These are phyloP conservation scores for Mya arenaria DNA, from an alignment of 1,140 invertebrate species.

Conservation along the genomic window DNA sequence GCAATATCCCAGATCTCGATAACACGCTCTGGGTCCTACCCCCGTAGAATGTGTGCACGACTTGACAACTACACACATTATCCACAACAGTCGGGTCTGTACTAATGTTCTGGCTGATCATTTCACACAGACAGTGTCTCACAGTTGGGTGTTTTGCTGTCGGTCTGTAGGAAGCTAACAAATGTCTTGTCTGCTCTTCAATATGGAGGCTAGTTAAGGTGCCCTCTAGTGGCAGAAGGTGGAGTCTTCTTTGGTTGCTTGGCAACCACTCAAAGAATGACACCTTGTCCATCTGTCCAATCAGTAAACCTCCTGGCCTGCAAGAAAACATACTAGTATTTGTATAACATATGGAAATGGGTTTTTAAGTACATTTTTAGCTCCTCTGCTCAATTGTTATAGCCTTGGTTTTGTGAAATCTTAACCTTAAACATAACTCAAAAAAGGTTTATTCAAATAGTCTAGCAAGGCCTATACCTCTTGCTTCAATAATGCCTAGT, in stretches of 20 bases:
- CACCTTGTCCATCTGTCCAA: slow-evolving; percentile 89
- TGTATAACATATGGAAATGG: too few relatives aligned
- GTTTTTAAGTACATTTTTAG: too few relatives aligned
- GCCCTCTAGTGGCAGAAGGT: slow-evolving; percentile 88
- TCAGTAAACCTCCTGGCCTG: slow-evolving; percentile 86
- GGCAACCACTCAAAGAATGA: slow-evolving; percentile 85
- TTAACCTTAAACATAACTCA: too few relatives aligned
- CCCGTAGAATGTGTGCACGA: slow-evolving; percentile 85
- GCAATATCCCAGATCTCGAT: slow-evolving; percentile 84
- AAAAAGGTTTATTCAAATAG: too few relatives aligned
- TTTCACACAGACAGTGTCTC: slow-evolving; percentile 83
- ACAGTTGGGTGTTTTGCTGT: slow-evolving; percentile 81
- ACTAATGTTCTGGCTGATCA: slow-evolving; percentile 60
- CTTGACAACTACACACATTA: slow-evolving; percentile 81
- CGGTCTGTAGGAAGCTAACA: slow-evolving; percentile 81
- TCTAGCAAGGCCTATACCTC: too few relatives aligned
- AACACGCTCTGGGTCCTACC: slow-evolving; percentile 85
- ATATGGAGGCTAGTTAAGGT: slow-evolving; percentile 85
- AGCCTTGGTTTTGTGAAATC: too few relatives aligned
- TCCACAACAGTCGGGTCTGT: slow-evolving; percentile 50
- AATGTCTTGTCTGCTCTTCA: slow-evolving; percentile 85
- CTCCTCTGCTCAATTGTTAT: too few relatives aligned
- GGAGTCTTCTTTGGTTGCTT: slow-evolving; percentile 79
- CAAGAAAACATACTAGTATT: too few relatives aligned
- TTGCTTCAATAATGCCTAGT: too few relatives aligned